Evolutionary conservation across 2,888 invertebrate genomes (phyloP), one percentile per base, ranked within the genome.

Genomic region (Balanococcus diminutus): DNA sequence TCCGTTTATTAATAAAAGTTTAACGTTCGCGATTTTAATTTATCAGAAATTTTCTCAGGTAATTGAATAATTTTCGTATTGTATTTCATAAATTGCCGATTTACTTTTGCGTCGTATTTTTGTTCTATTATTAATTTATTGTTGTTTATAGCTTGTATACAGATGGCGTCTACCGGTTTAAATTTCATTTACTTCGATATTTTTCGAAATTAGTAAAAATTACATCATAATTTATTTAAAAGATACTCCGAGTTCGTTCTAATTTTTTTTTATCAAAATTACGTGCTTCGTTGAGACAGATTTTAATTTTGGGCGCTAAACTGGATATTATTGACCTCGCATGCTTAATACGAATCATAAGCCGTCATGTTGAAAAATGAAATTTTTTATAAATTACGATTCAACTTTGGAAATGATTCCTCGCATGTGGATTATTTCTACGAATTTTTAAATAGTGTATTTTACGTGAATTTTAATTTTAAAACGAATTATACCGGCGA

Each of bases 81-180:
- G 1, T 36, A 0, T 32, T n/a, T 36, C 0, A 16, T 36, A 14
- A 19, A 16, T 36, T 79, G 11, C 36, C 6, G 14, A 28, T 2
- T 51, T 8, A n/a, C n/a, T 51, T 56, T 82, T 22, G n/a, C 51
- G 46, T n/a, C 51, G 31, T 46, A 19, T 51, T 46, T n/a, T n/a
- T 81, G 39, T 82, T 42, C 31, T 32, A 46, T 25, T 39, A 46
- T 51, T 56, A 82, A 36, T 51, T 28, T 82, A 11, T n/a, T 82
- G 42, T 51, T 16, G 39, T 67, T 67, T 36, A 22, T 67, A n/a
- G 19, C 22, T 22, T 25, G 19, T 61, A 32, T 84, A 36, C 84
- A 84, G 84, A 84, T 84, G 84, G 84, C 84, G 84, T 84, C 84
- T 67, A 31, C 84, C 84, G 84, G 84, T 72, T 67, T 14, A 67